Conservation (phyloP, 1,140 invertebrate species). For the Belonocnema kinseyi region DNA sequence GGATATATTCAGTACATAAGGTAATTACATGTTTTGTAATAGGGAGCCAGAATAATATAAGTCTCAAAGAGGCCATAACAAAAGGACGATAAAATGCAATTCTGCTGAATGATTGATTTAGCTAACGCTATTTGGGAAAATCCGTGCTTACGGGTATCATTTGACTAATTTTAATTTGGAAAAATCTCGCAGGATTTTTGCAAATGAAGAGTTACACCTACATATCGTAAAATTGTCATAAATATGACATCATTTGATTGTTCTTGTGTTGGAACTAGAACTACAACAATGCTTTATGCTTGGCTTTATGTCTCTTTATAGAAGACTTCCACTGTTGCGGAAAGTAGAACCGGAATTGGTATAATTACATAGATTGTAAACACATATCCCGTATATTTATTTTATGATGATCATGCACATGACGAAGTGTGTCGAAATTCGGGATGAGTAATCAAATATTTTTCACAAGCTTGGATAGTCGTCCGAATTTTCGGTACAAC, state of each 20-base stretch:
- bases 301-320: background rate
- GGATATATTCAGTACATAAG: slow-evolving; percentile 74
- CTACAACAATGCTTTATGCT: slow-evolving; percentile 8
- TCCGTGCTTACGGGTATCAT: too few relatives aligned
- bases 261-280: slow-evolving; percentile 24
- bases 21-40: slow-evolving; percentile 47
- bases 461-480: too few relatives aligned
- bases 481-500: too few relatives aligned
- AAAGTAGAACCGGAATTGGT: background rate
- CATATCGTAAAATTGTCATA: slow-evolving; percentile 25
- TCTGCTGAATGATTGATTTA: background rate
- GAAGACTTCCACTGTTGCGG: background rate
- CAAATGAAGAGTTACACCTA: background rate
- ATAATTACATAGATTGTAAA: slow-evolving; percentile 18
- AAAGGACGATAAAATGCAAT: background rate
- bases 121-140: too few relatives aligned
- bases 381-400: background rate
- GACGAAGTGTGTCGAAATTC: too few relatives aligned
- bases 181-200: background rate
- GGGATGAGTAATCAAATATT: too few relatives aligned
- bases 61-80: background rate
- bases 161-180: background rate
- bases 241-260: slow-evolving; percentile 25
- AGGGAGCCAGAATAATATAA: background rate
- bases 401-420: background rate